Base-by-base conservation (phyloP, 35 echinoderm and acorn worm species). In the Nesometra sesokonis region DNA sequence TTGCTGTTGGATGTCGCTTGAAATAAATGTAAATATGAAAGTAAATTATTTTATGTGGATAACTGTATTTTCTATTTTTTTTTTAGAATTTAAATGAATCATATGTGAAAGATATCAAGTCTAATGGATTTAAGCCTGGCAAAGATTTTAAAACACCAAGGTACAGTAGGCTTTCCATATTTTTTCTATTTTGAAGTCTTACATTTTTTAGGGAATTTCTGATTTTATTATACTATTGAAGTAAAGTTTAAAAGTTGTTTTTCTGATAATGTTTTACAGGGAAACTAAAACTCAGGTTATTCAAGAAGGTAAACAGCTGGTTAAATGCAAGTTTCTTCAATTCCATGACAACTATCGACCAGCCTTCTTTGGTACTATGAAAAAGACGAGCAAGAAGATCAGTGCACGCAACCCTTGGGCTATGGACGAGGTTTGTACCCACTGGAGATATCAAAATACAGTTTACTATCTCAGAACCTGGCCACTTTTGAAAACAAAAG, bases 311-410 rank as follows among this genome's bases (percentile, higher is more conserved):
- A 29, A 29, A 7, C 46, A 77, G 82, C n/a, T 35, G 9, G 46
- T 86, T 35, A 99, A 94, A 46, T 86, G 86, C 40, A 99, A 99
- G 77, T 80, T 99, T 13, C 82, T 99, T 11, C 87, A 99, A 77
- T 99, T 99, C 78, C 93, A 94, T 86, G 96, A 99, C 21, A 99
- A 99, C 37, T 84, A 99, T 52, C 89, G 96, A 0, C 96, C 96
- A 34, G 88, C 96, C 37, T 99, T 94, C 52, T 99, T 87, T 57
- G 96, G 96, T 2, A 94, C 96, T 13, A 94, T 93, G 87, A 80
- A 76, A 32, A 91, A 92, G 57, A 86, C 30, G 30, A 92, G 86
- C 27, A 1, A 37, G 17, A 89, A 76, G 1, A 83, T 99, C 15
- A 47, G 52, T 46, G 82, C 88, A 32, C 88, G 96, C 30, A 92